Conservation (phyloP, 2,888 invertebrate genomes). For the Erebia epiphron region DNA sequence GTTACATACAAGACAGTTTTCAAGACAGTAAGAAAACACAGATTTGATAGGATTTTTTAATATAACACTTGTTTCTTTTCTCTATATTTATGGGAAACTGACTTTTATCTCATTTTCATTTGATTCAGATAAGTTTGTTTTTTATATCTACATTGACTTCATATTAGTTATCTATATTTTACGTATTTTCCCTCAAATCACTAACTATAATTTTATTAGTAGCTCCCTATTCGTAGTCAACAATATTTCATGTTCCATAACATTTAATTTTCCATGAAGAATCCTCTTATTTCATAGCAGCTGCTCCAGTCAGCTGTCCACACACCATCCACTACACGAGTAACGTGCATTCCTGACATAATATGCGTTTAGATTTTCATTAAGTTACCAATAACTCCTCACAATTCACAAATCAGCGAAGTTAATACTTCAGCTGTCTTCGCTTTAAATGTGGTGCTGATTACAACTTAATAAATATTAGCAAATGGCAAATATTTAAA, state of each 20-base stretch:
- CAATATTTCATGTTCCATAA: constrained; percentile 8
- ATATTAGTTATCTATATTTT: background rate
- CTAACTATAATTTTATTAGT: background rate
- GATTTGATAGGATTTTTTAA: too few relatives aligned
- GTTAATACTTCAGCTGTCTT: constrained; percentile 25
- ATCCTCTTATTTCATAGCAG: constrained; percentile 45
- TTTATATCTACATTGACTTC: too few relatives aligned
- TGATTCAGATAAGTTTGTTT: too few relatives aligned
- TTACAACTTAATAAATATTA: background rate
- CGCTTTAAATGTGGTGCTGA: background rate
- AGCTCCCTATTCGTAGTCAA: background rate
- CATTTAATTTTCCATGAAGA: constrained; percentile 14
- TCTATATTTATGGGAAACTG: too few relatives aligned
- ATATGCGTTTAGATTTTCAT: constrained; percentile 26
- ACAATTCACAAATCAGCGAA: constrained; percentile 17
- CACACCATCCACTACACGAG: constrained; percentile 30
- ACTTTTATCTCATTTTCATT: too few relatives aligned
- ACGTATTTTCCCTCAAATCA: background rate
- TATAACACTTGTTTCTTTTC: too few relatives aligned
- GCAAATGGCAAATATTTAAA: too few relatives aligned
- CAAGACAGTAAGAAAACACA: too few relatives aligned
- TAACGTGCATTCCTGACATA: constrained; percentile 29
- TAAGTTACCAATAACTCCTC: constrained; percentile 16
- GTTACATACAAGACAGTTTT: too few relatives aligned
- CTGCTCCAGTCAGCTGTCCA: constrained; percentile 53